Evolutionary conservation across 2,888 invertebrate genomes (phyloP).

Genomic region (Drosophila cracens): DNA sequence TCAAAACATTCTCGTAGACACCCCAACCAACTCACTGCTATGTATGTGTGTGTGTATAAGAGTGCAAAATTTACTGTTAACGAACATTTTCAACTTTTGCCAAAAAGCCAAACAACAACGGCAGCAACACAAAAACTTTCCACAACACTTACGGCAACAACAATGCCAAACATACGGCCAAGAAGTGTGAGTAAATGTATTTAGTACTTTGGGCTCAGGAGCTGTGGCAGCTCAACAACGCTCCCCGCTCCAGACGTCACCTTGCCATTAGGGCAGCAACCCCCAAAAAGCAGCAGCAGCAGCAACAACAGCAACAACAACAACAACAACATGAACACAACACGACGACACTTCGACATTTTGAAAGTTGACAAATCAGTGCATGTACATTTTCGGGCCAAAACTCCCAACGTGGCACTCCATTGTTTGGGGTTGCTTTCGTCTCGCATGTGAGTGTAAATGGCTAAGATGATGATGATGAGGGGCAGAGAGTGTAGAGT

Average conservation of each 20-base stretch:
- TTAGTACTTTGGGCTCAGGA: slow-evolving; percentile 61
- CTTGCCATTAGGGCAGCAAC: slow-evolving; percentile 67
- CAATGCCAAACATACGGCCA: slow-evolving; percentile 45
- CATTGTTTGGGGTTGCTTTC: slow-evolving; percentile 59
- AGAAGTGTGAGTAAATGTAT: slow-evolving; percentile 68
- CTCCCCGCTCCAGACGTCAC: slow-evolving; percentile 42
- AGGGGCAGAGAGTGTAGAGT: not conserved
- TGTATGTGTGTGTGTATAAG: slow-evolving; percentile 26
- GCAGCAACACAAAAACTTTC: slow-evolving; percentile 79
- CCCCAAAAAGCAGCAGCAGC: slow-evolving; percentile 34
- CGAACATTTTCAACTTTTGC: slow-evolving; percentile 78
- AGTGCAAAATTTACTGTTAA: slow-evolving; percentile 79
- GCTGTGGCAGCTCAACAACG: slow-evolving; percentile 4
- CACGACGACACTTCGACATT: slow-evolving; percentile 77
- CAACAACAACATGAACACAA: slow-evolving; percentile 24
- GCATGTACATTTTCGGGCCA: slow-evolving; percentile 59
- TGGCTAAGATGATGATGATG: not conserved
- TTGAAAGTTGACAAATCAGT: slow-evolving; percentile 82
- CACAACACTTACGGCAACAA: slow-evolving; percentile 75
- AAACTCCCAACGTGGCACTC: slow-evolving; percentile 10
- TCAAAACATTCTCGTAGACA: slow-evolving; percentile 64
- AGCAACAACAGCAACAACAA: slow-evolving; percentile 26
- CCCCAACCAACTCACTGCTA: slow-evolving; percentile 16
- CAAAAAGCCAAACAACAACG: slow-evolving; percentile 80
- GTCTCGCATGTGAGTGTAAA: slow-evolving; percentile 22